Conservation (phyloP, 2,888 invertebrate species). For the Crepidodera aurea region DNA sequence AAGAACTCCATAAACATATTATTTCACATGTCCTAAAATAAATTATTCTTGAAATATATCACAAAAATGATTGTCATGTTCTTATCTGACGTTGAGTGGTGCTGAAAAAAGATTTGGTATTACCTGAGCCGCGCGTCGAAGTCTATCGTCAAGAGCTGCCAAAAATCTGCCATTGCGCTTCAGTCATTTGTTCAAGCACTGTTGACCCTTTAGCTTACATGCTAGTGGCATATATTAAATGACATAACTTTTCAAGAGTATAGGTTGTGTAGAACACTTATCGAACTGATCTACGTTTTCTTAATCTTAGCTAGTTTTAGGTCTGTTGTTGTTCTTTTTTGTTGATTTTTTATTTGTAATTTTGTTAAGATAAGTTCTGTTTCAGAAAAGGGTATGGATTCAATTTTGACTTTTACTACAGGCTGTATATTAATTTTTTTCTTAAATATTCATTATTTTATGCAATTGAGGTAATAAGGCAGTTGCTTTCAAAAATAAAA, state of each 20-base stretch:
- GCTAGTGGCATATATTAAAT: slow-evolving; percentile 55
- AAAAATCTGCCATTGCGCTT: slow-evolving; percentile 48
- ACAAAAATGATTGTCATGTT: slow-evolving; percentile 29
- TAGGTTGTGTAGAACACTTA: slow-evolving; percentile 45
- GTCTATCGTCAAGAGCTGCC: slow-evolving; percentile 51
- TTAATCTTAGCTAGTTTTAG: background rate
- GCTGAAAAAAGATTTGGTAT: slow-evolving; percentile 66
- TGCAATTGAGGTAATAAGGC: too few relatives aligned
- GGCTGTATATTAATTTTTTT: background rate
- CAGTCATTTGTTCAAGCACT: slow-evolving; percentile 42
- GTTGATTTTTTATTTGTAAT: background rate
- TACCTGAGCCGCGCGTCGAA: slow-evolving; percentile 65
- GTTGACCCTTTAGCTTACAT: slow-evolving; percentile 55
- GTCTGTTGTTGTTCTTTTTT: too few relatives aligned
- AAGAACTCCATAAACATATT: too few relatives aligned
- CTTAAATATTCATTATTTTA: too few relatives aligned
- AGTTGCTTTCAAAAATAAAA: too few relatives aligned
- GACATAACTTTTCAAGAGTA: slow-evolving; percentile 52
- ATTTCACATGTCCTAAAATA: too few relatives aligned
- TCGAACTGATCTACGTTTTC: slow-evolving; percentile 44
- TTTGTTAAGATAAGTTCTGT: background rate
- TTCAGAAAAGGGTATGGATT: slow-evolving; percentile 5
- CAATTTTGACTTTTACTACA: background rate
- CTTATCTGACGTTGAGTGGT: slow-evolving; percentile 33
- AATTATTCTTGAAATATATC: too few relatives aligned